Conservation (phyloP, 2,888 invertebrate genomes). For the Oegoconia quadripuncta region DNA sequence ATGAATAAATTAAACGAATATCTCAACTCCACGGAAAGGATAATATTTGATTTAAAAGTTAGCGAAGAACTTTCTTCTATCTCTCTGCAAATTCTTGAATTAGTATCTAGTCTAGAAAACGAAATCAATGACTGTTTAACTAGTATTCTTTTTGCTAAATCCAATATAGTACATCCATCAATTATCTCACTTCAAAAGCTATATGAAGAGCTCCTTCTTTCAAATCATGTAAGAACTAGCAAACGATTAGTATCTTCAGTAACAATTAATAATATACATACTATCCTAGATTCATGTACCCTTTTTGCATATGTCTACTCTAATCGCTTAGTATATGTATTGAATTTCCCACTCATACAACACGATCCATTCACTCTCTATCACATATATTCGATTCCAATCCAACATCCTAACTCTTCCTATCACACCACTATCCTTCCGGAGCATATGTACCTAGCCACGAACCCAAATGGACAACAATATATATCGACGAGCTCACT, state of each 20-base stretch:
- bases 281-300: constrained; percentile 5
- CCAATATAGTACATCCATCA: too few relatives aligned
- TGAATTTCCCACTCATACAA: constrained; percentile 26
- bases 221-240: constrained; percentile 18
- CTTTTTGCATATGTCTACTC: constrained; percentile 27
- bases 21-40: constrained; percentile 18
- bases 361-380: constrained; percentile 15
- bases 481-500: constrained; percentile 23
- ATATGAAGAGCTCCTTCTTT: constrained; percentile 20
- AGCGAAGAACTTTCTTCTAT: constrained; percentile 25
- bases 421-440: constrained; percentile 21
- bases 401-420: constrained; percentile 23
- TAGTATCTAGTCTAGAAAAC: constrained; percentile 21
- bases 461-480: constrained; percentile 20
- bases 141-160: constrained; percentile 28
- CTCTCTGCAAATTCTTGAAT: constrained; percentile 25
- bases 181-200: constrained; percentile 20
- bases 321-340: constrained; percentile 25
- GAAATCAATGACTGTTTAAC: constrained; percentile 24
- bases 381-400: constrained; percentile 23
- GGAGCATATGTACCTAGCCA: constrained; percentile 22
- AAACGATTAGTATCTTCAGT: constrained; percentile 24
- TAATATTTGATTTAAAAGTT: constrained; percentile 22
- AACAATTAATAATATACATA: constrained; percentile 23
- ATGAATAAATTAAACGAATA: constrained; percentile 21